Percentiles rank a stretch among this genome's conserved stretches.
phyloP scores from a whole-genome alignment of 2,113 vertebrate species.

The Sceloporus tristichus region DNA sequence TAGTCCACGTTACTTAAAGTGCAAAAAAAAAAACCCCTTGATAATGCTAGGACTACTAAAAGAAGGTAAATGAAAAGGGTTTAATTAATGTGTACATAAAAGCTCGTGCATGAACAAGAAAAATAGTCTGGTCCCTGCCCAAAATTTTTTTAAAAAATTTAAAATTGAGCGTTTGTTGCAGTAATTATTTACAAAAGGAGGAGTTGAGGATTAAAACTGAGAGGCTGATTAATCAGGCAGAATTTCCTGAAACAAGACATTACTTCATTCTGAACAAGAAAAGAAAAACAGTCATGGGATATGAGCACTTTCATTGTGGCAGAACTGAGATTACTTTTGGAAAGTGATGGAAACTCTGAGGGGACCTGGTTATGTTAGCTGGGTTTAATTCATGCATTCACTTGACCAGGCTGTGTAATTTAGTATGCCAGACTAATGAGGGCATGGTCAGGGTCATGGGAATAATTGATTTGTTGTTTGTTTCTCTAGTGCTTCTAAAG shows the following conservation, averaged over 20 bases:
- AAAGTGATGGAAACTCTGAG: neutral
- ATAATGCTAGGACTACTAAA: slow-evolving; percentile 27
- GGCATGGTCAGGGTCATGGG: neutral
- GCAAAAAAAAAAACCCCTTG: neutral
- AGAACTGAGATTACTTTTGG: slow-evolving; percentile 13
- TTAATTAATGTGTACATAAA: slow-evolving; percentile 36
- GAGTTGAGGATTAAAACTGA: slow-evolving; percentile 7
- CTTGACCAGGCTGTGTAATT: neutral
- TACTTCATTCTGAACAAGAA: slow-evolving; percentile 40
- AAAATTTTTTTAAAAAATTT: neutral
- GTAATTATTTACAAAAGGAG: slow-evolving; percentile 30
- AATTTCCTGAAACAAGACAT: slow-evolving; percentile 52
- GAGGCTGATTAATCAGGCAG: slow-evolving; percentile 43
- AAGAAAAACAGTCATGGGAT: slow-evolving; percentile 13
- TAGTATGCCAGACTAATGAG: neutral
- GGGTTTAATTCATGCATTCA: neutral
- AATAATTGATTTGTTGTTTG: slow-evolving; percentile 15
- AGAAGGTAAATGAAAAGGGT: slow-evolving; percentile 31
- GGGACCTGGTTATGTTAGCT: neutral
- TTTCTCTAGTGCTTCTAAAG: neutral
- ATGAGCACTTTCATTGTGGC: neutral
- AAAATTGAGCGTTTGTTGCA: slow-evolving; percentile 23
- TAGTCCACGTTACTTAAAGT: neutral
- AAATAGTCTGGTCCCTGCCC: slow-evolving; percentile 9
- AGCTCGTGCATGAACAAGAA: slow-evolving; percentile 23